These are phyloP conservation scores for Tachystola acroxantha DNA, from an alignment of 2,888 invertebrate species.

Conservation along the genomic window DNA sequence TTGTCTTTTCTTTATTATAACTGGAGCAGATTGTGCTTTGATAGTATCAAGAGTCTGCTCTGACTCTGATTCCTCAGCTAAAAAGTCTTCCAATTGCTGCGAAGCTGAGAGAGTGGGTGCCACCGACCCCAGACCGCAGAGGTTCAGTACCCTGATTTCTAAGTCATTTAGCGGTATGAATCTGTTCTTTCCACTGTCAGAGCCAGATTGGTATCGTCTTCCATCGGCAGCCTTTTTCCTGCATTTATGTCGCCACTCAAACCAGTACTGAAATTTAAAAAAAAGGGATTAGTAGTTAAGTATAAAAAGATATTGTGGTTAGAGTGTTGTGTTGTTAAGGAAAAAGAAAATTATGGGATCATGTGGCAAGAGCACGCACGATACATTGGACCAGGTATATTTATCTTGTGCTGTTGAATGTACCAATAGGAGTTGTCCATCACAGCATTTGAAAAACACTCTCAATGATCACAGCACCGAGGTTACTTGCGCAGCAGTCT, in stretches of 20 bases:
- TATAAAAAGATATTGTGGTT: background rate
- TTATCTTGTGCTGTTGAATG: too few relatives aligned
- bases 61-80: slow-evolving; percentile 49
- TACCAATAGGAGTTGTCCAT: too few relatives aligned
- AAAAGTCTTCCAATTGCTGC: slow-evolving; percentile 38
- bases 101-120: slow-evolving; percentile 27
- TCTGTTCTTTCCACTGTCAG: slow-evolving; percentile 37
- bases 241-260: slow-evolving; percentile 65
- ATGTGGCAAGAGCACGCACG: too few relatives aligned
- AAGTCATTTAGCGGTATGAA: slow-evolving; percentile 54
- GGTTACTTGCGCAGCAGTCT: too few relatives aligned
- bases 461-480: too few relatives aligned
- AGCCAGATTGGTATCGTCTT: slow-evolving; percentile 34
- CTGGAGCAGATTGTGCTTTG: slow-evolving; percentile 21
- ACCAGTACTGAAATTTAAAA: slow-evolving; percentile 54
- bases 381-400: too few relatives aligned
- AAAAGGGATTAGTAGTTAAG: too few relatives aligned
- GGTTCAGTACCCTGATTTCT: slow-evolving; percentile 55
- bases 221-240: slow-evolving; percentile 58
- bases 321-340: too few relatives aligned
- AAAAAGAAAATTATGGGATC: too few relatives aligned
- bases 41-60: slow-evolving; percentile 41
- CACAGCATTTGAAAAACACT: too few relatives aligned
- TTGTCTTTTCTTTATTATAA: slow-evolving; percentile 13
- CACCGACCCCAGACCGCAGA: slow-evolving; percentile 43